Base-by-base conservation (phyloP, 2,888 invertebrate species). In the Ashinkailepas kermadecensis region DNA sequence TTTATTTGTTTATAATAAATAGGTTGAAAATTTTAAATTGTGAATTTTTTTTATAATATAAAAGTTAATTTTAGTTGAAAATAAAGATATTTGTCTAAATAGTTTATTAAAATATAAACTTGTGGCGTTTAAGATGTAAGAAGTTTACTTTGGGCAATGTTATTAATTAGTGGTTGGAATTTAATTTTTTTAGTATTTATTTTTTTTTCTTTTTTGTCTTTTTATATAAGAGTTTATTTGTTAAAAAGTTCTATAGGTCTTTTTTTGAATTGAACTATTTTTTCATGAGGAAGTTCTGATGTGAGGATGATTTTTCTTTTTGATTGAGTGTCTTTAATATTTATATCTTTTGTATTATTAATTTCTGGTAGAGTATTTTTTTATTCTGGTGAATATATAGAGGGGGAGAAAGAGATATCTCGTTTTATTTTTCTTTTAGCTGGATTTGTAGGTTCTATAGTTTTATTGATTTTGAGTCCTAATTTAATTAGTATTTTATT, bases 401-500 rank as follows among this genome's bases (percentile, higher is more conserved):
- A 3, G 25, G 87, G 87, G 0, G 92, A 92, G 87, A 85, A 87
- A 85, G 89, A 89, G 89, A 88, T 90, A 86, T 88, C 88, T 87
- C 91, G 91, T 2, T 93, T 93, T 91, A 90, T 91, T 89, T 87
- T 90, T 85, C 88, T 92, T 87, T 89, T 92, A 82, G 87, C 91
- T 86, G 87, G 92, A 87, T 92, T 93, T 91, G 90, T 92, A 82
- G 86, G 90, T 84, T 92, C 92, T 10, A 92, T 92, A 88, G 88
- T 91, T 86, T 88, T 92, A 86, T 89, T 92, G 88, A 91, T 92
- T 90, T 89, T 91, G 88, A 90, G 91, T 0, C 91, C 91, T 83
- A 92, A 92, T 90, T 89, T 92, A 88, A 89, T 92, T 89, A 90
- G 90, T 87, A 91, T 93, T 90, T 89, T 93, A 87, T 89, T 93